Conservation (phyloP, 1,140 invertebrate genomes). For the Gyrodactylus salaris region DNA sequence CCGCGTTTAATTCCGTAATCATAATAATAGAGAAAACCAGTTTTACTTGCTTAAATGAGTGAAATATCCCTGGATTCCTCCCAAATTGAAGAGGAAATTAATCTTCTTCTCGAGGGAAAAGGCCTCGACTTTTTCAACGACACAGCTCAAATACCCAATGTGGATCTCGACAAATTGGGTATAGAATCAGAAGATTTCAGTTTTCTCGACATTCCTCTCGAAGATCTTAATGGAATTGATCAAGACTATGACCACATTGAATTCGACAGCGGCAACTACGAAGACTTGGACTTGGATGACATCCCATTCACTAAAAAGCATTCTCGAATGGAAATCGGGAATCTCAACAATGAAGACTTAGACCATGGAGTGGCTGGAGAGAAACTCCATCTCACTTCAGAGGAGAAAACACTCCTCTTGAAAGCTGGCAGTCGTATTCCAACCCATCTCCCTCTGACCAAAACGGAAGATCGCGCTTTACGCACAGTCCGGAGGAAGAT, state of each 20-base stretch:
- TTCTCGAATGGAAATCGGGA: not conserved
- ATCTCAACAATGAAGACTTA: not conserved
- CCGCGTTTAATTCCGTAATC: not conserved
- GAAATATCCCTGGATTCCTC: too few relatives aligned
- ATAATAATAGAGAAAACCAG: too few relatives aligned
- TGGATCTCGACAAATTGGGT: not conserved
- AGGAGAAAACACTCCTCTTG: conserved; percentile 41
- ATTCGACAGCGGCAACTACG: not conserved
- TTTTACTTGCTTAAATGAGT: too few relatives aligned
- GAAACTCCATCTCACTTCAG: conserved; percentile 23
- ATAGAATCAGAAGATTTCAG: not conserved
- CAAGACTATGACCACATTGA: not conserved
- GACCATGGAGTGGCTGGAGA: not conserved
- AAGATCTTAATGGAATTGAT: not conserved
- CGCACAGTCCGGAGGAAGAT: conserved; percentile 61
- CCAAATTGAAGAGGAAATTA: not conserved
- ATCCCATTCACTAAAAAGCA: not conserved
- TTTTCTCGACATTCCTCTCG: not conserved
- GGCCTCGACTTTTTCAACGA: not conserved
- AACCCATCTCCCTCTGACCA: conserved; percentile 44
- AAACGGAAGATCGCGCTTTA: conserved; percentile 41
- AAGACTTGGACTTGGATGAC: not conserved
- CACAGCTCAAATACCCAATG: not conserved
- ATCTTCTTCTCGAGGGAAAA: not conserved
- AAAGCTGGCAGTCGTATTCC: conserved; percentile 49